Percentiles rank a stretch among this genome's conserved stretches.
phyloP scores from a whole-genome alignment of 1,140 invertebrate species.

The Leptonema lineaticorne region DNA sequence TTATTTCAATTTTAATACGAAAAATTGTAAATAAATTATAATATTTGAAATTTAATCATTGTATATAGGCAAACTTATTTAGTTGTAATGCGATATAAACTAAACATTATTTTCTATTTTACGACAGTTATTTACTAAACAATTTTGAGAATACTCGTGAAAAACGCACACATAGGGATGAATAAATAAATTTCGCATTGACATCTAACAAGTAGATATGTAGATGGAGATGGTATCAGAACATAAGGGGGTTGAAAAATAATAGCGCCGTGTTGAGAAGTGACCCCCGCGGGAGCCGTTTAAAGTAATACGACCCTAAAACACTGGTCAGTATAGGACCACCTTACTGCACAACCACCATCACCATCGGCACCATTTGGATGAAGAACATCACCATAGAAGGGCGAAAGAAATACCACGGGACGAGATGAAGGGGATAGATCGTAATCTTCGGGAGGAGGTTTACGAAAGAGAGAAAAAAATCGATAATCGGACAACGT shows the following conservation, averaged over 20 bases:
- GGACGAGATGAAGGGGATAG: neutral
- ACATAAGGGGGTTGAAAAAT: constrained; percentile 48
- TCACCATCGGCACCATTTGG: too few relatives aligned
- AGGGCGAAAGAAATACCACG: neutral
- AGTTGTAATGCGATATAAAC: too few relatives aligned
- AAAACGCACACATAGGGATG: neutral
- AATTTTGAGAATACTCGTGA: too few relatives aligned
- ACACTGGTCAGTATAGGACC: constrained; percentile 38
- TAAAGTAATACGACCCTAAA: constrained; percentile 43
- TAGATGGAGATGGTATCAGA: constrained; percentile 33
- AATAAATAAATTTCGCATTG: neutral
- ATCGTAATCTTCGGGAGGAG: neutral
- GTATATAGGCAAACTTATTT: too few relatives aligned
- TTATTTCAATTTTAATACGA: too few relatives aligned
- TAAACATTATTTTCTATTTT: too few relatives aligned
- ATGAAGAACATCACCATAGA: too few relatives aligned
- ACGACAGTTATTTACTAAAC: too few relatives aligned
- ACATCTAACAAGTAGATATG: constrained; percentile 23
- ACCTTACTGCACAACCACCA: too few relatives aligned
- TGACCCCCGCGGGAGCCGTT: constrained; percentile 49
- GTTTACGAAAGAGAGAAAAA: neutral
- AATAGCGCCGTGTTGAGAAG: constrained; percentile 50
- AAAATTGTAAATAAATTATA: too few relatives aligned
- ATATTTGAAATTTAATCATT: too few relatives aligned
- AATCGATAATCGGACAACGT: too few relatives aligned